phyloP scores from a whole-genome alignment of 1,140 invertebrate species.

The Nebria ingens region DNA sequence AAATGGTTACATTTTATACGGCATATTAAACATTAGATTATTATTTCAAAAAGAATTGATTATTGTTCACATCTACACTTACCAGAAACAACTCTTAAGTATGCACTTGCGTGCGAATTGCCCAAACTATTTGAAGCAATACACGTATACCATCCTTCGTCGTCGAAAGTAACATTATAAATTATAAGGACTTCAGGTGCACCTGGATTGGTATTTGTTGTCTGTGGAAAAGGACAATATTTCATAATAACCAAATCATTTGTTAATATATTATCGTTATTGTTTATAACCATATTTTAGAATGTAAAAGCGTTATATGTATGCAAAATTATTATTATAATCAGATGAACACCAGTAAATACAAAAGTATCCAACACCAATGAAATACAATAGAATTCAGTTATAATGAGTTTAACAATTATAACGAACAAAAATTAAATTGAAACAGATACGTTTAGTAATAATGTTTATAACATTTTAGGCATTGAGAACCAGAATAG shows the following conservation, averaged over 20 bases:
- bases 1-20: neutral
- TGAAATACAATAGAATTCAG: no score
- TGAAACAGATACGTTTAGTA: no score
- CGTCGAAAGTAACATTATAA: slow-evolving; percentile 71
- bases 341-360: neutral
- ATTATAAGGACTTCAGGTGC: slow-evolving; percentile 58
- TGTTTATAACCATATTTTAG: no score
- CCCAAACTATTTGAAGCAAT: slow-evolving; percentile 77
- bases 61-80: slow-evolving; percentile 38
- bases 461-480: no score
- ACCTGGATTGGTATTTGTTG: neutral
- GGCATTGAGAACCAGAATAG: no score
- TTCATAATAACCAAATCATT: no score
- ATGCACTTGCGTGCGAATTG: slow-evolving; percentile 63
- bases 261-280: no score
- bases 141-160: slow-evolving; percentile 91
- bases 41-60: neutral
- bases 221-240: neutral
- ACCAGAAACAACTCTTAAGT: slow-evolving; percentile 74
- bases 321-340: neutral
- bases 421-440: no score
- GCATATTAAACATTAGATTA: neutral
- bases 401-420: no score
- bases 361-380: no score
- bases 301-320: no score